A percentile compares a stretch with the other conserved stretches of the same genome.
These are phyloP conservation scores for Porphyrio hochstetteri DNA, from an alignment of 2,113 vertebrate genomes.

Conservation along the genomic window DNA sequence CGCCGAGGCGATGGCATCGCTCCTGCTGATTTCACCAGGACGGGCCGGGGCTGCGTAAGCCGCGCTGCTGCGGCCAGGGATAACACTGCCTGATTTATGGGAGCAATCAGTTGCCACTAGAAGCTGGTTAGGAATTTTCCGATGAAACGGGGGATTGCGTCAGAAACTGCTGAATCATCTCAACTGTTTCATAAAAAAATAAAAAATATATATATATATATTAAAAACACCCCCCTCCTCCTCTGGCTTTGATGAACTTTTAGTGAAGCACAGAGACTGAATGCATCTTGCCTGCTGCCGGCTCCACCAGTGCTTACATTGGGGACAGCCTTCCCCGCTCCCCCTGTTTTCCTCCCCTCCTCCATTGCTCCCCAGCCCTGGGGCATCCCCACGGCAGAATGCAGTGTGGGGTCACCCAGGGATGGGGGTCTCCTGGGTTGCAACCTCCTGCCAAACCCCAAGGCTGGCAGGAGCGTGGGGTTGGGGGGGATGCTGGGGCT, in stretches of 20 bases:
- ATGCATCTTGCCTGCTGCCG: not conserved
- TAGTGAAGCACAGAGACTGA: not conserved
- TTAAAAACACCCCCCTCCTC: not conserved
- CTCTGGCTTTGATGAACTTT: slow-evolving; percentile 47
- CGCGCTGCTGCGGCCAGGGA: slow-evolving; percentile 40
- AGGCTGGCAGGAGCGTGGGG: accelerated
- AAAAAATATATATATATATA: not conserved
- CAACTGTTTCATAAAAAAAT: slow-evolving; percentile 19
- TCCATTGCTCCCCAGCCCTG: not conserved
- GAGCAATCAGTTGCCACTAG: slow-evolving; percentile 54
- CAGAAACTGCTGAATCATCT: slow-evolving; percentile 70
- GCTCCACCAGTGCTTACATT: not conserved
- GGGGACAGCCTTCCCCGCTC: not conserved
- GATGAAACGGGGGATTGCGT: slow-evolving; percentile 62
- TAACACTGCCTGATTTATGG: slow-evolving; percentile 57
- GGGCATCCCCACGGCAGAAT: not conserved
- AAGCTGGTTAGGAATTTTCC: slow-evolving; percentile 68
- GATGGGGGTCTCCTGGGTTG: not conserved
- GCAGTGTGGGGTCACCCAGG: accelerated
- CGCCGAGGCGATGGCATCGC: slow-evolving; percentile 19
- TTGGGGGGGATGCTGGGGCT: not conserved
- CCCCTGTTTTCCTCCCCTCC: not conserved
- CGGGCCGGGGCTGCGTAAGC: slow-evolving; percentile 4
- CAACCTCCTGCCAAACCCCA: not conserved
- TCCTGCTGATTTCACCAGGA: slow-evolving; percentile 43